Percentiles rank a stretch among this genome's conserved stretches.
Conservation (phyloP, 2,888 invertebrate genomes). For the Tetranychus truncatus region DNA sequence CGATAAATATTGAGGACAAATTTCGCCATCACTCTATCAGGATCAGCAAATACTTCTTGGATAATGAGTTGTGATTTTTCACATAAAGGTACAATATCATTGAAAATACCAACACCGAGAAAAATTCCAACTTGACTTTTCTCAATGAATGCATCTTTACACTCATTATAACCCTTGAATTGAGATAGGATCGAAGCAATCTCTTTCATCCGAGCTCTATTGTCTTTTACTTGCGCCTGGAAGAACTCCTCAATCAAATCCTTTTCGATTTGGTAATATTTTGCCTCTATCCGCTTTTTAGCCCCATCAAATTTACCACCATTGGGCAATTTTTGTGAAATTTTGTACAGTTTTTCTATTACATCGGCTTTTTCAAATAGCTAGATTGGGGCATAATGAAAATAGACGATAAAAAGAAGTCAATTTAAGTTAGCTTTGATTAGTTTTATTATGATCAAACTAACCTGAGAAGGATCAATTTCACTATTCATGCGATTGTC, state of each 20-base stretch:
- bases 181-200: slow-evolving; percentile 76
- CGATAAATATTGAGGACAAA: slow-evolving; percentile 90
- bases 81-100: slow-evolving; percentile 70
- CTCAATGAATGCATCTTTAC: slow-evolving; percentile 89
- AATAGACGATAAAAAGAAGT: neutral
- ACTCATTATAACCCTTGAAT: slow-evolving; percentile 88
- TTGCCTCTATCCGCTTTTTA: slow-evolving; percentile 62
- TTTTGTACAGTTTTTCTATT: slow-evolving; percentile 83
- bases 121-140: slow-evolving; percentile 80
- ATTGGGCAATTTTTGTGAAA: slow-evolving; percentile 78
- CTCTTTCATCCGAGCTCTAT: slow-evolving; percentile 73
- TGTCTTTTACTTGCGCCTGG: slow-evolving; percentile 62
- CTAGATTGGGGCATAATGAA: slow-evolving; percentile 34
- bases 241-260: slow-evolving; percentile 85
- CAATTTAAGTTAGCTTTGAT: neutral
- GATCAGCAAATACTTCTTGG: slow-evolving; percentile 70
- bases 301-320: slow-evolving; percentile 64
- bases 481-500: slow-evolving; percentile 15
- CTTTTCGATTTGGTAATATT: slow-evolving; percentile 73
- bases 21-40: slow-evolving; percentile 92
- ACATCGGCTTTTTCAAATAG: slow-evolving; percentile 88
- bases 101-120: slow-evolving; percentile 70
- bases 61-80: slow-evolving; percentile 54
- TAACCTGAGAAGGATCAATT: slow-evolving; percentile 23
- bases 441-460: neutral